These are phyloP conservation scores for Oplegnathus fasciatus DNA, from an alignment of 2,113 vertebrate genomes.

Conservation along the genomic window DNA sequence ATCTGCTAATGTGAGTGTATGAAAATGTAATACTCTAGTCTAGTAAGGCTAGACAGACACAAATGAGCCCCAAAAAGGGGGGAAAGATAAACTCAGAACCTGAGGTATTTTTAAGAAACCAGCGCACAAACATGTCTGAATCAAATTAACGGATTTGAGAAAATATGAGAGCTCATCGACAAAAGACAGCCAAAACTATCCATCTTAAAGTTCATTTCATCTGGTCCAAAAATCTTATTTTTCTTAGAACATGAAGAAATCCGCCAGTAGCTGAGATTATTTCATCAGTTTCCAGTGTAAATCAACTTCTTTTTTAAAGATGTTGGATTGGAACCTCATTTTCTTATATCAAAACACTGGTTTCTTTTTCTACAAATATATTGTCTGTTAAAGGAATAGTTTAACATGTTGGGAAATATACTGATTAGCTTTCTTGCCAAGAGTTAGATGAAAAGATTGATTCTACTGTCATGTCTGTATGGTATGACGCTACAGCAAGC, in stretches of 20 bases:
- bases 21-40: neutral
- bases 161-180: neutral
- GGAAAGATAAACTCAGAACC: neutral
- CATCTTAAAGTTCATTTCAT: neutral
- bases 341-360: neutral
- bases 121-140: conserved; percentile 17
- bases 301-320: neutral
- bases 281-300: neutral
- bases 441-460: neutral
- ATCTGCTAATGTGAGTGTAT: neutral
- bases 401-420: neutral
- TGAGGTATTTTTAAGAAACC: neutral
- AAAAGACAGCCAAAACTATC: conserved; percentile 1
- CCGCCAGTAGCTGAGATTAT: neutral
- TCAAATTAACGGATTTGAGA: neutral
- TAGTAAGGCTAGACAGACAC: neutral
- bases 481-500: neutral
- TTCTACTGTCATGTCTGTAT: neutral
- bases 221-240: neutral
- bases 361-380: neutral
- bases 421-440: neutral
- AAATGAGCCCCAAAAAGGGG: neutral
- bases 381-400: neutral
- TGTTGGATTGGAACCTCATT: neutral
- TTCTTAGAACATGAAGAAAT: neutral